A percentile compares a stretch with the other conserved stretches of the same genome.
These are phyloP conservation scores for Bilobella aurantiaca DNA, from an alignment of 1,140 invertebrate genomes.

Conservation along the genomic window DNA sequence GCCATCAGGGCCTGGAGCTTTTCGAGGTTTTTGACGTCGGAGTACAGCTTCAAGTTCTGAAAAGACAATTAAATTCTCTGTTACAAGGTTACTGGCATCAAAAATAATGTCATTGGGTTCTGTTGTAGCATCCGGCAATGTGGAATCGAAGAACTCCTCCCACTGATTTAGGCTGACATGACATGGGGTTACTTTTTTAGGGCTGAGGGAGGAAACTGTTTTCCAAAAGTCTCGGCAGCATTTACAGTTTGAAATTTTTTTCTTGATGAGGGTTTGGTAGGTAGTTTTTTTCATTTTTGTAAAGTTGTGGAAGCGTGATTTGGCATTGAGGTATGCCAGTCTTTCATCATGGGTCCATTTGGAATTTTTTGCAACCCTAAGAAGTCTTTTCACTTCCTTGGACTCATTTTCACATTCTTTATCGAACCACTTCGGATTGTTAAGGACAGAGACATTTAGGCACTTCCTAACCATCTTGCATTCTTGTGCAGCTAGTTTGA, in stretches of 20 bases:
- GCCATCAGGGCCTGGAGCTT: constrained; percentile 37
- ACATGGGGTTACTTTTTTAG: not conserved
- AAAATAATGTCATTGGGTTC: not conserved
- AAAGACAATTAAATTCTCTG: not conserved
- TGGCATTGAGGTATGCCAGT: not conserved
- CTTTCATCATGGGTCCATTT: not conserved
- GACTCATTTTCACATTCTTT: not conserved
- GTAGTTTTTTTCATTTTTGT: not conserved
- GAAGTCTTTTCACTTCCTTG: not conserved
- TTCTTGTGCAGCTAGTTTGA: not conserved
- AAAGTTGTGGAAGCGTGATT: not conserved
- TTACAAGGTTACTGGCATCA: not conserved
- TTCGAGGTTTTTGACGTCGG: constrained; percentile 16
- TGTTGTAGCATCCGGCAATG: not conserved
- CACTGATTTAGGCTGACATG: not conserved
- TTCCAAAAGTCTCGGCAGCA: not conserved
- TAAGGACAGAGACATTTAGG: not conserved
- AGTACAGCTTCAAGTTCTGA: not conserved
- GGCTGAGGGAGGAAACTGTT: not conserved
- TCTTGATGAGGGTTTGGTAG: not conserved
- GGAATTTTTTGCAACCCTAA: not conserved
- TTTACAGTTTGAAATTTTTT: not conserved
- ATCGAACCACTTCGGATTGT: not conserved
- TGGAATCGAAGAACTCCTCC: not conserved
- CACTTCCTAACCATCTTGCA: not conserved